These are phyloP conservation scores for Nylanderia fulva DNA, from an alignment of 1,140 invertebrate genomes.

Conservation along the genomic window DNA sequence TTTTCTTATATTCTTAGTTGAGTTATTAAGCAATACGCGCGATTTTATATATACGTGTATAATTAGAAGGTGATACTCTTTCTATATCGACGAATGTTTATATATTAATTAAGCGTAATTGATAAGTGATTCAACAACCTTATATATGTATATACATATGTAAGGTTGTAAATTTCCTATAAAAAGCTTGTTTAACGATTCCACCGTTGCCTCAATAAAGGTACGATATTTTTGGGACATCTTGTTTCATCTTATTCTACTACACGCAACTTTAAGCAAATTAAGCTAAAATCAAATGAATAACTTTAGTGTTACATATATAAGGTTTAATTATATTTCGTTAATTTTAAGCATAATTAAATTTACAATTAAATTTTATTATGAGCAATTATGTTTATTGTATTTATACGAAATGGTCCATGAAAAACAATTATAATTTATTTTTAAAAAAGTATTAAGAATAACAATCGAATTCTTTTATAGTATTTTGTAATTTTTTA, in stretches of 20 bases:
- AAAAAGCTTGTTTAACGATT: constrained; percentile 75
- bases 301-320: no score
- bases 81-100: background rate
- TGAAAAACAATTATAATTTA: background rate
- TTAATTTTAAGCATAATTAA: background rate
- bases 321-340: no score
- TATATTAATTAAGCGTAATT: constrained; percentile 10
- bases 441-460: no score
- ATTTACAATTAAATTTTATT: background rate
- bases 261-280: background rate
- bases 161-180: constrained; percentile 62
- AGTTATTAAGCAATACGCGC: constrained; percentile 64
- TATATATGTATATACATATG: constrained; percentile 9
- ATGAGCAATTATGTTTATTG: background rate
- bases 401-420: background rate
- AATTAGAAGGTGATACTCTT: constrained; percentile 51
- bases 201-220: constrained; percentile 79
- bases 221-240: constrained; percentile 78
- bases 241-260: constrained; percentile 32
- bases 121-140: background rate
- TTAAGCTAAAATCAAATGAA: no score
- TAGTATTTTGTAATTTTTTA: no score
- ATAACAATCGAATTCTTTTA: no score
- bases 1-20: constrained; percentile 34
- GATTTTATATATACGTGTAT: constrained; percentile 68